Base-by-base conservation (phyloP, 2,797 vertebrate species). In the Gymnopithys bicolor region DNA sequence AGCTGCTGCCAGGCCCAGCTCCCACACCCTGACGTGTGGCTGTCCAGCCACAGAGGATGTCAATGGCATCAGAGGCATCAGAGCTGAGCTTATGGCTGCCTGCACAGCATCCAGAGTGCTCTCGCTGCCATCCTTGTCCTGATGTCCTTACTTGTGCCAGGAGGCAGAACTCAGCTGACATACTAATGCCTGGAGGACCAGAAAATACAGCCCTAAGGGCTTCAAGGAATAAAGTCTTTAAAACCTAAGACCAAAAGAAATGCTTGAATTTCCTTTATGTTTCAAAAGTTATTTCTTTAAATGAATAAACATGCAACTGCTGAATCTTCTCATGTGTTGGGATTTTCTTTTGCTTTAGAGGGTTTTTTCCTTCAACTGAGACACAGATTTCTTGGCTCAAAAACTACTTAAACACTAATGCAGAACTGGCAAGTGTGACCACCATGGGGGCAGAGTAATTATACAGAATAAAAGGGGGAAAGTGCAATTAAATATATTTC, bases 231-330 rank as follows among this genome's bases (percentile, higher is more conserved):
- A 77, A 77, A 71, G 24, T 39, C 87, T 81, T 84, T 86, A 75
- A 89, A 88, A 77, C 19, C 11, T 33, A 66, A 89, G 39, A 91
- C 81, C 64, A 75, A 37, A 87, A 93, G 12, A 95, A 92, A 89
- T 58, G 43, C 62, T 84, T 1, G 2, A 66, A 91, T 90, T 95
- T 96, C 84, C 89, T 94, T 92, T 92, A 89, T 71, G 15, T 94
- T 95, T 94, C 45, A 75, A 33, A 19, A 58, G 64, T 59, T 75
- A 74, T 77, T 92, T 89, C 43, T 85, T 83, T 71, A 81, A 88
- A 73, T 75, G 66, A 94, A 67, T 45, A 63, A 91, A 63, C 39
- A n/a, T 68, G 58, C n/a, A 69, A 51, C 30, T 83, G 60, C 25
- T 60, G 60, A 28, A 13, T 82, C 35, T 73, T 64, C 46, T 76